Evolutionary conservation across 2,113 vertebrate genomes (phyloP).

Genomic region (Otus sunia): DNA sequence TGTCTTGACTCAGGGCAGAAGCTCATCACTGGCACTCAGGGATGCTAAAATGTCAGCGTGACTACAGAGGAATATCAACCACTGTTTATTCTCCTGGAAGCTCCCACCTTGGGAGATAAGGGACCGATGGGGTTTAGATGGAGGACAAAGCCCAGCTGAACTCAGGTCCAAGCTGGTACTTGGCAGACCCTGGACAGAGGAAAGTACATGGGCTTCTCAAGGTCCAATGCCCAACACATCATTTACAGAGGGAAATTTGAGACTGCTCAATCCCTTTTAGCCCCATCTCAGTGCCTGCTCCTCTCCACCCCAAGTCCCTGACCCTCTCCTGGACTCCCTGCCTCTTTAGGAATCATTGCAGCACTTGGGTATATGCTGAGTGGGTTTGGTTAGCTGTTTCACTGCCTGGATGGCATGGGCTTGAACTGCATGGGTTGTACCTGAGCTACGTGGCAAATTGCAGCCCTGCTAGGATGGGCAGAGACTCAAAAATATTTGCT

Average conservation of each 20-base stretch:
- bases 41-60: not conserved
- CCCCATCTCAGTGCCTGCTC: not conserved
- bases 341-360: not conserved
- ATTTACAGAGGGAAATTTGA: not conserved
- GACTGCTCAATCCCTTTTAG: not conserved
- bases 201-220: not conserved
- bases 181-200: not conserved
- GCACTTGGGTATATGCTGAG: not conserved
- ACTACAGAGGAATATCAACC: not conserved
- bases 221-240: accelerated
- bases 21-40: not conserved
- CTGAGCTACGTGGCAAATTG: not conserved
- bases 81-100: not conserved
- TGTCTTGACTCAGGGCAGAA: not conserved
- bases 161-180: accelerated
- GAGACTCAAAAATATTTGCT: not conserved
- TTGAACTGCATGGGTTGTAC: not conserved
- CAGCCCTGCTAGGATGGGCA: not conserved
- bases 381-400: not conserved
- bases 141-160: not conserved
- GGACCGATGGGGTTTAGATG: accelerated
- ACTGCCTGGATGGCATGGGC: not conserved
- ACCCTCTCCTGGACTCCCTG: not conserved
- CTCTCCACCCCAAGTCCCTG: not conserved
- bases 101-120: not conserved